phyloP scores from a whole-genome alignment of 92 coral and sea anemone species.

The Actinernus sp. region DNA sequence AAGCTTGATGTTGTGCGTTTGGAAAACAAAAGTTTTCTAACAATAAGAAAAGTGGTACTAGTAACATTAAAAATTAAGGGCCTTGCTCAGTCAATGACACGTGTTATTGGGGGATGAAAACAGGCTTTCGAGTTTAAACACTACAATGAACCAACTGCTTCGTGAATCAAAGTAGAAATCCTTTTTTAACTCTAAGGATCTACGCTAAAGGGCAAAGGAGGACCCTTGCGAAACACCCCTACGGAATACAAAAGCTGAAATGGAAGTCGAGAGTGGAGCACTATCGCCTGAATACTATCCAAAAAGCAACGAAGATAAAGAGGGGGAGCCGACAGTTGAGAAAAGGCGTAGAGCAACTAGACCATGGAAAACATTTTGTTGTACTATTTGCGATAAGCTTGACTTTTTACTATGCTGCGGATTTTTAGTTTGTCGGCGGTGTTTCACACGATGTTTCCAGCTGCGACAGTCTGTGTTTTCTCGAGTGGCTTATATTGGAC shows the following conservation, averaged over 20 bases:
- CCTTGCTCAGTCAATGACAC: conserved; percentile 61
- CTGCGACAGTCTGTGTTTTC: conserved; percentile 85
- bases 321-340: neutral
- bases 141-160: neutral
- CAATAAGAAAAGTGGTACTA: conserved; percentile 1
- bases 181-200: too few species aligned
- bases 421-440: conserved; percentile 59
- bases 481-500: conserved; percentile 76
- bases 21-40: too few species aligned
- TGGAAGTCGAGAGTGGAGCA: conserved; percentile 29
- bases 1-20: too few species aligned
- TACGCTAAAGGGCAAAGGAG: neutral
- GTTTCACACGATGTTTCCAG: conserved; percentile 54
- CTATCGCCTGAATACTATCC: conserved; percentile 42
- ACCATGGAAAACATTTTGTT: conserved; percentile 32
- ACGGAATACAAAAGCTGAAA: neutral
- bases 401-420: conserved; percentile 80
- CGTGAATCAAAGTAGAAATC: too few species aligned
- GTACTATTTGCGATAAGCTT: conserved; percentile 50
- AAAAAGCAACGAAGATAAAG: conserved; percentile 11
- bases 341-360: conserved; percentile 7
- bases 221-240: neutral
- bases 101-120: conserved; percentile 39
- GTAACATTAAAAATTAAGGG: conserved; percentile 65
- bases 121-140: neutral